Evolutionary conservation across 30 jellyfish, hydroid and myxozoan genomes (phyloP).

Genomic region (Aurelia aurita complex sp. Pacific): DNA sequence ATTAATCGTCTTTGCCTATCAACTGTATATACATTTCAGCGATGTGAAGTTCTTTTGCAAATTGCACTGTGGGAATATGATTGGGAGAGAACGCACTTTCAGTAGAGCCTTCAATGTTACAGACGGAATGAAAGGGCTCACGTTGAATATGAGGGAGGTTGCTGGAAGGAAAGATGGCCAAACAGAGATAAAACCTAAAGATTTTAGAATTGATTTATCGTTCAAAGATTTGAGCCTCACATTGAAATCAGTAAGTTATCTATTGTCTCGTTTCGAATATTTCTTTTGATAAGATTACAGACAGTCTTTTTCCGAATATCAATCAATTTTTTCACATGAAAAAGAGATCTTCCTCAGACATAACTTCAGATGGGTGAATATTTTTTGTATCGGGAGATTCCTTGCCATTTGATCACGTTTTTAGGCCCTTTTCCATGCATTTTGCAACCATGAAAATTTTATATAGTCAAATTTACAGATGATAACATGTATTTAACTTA

Average conservation of each 20-base stretch:
- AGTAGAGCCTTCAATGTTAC: slow-evolving; percentile 52
- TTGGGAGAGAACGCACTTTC: slow-evolving; percentile 23
- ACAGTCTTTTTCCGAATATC: too few relatives aligned
- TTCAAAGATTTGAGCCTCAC: slow-evolving; percentile 46
- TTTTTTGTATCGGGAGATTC: too few relatives aligned
- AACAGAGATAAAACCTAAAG: slow-evolving; percentile 40
- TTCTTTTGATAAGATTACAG: background rate
- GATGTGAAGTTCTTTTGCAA: slow-evolving; percentile 31
- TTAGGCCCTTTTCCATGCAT: too few relatives aligned
- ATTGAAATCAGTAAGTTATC: slow-evolving; percentile 54
- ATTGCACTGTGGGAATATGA: background rate
- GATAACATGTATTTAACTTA: too few relatives aligned
- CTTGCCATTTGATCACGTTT: too few relatives aligned
- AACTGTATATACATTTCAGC: slow-evolving; percentile 32
- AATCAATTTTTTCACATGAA: too few relatives aligned
- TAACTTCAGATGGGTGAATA: too few relatives aligned
- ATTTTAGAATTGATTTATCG: slow-evolving; percentile 45
- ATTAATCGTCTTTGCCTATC: slow-evolving; percentile 29
- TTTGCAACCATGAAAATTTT: too few relatives aligned
- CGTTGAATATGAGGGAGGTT: slow-evolving; percentile 18
- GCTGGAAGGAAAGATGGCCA: background rate
- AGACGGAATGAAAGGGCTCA: slow-evolving; percentile 35
- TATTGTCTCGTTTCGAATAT: background rate
- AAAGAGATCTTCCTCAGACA: too few relatives aligned
- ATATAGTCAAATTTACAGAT: too few relatives aligned